Percentiles rank a stretch among this genome's conserved stretches.
Conservation (phyloP, 64 coral and sea anemone genomes). For the Dendrophyllia cribrosa region DNA sequence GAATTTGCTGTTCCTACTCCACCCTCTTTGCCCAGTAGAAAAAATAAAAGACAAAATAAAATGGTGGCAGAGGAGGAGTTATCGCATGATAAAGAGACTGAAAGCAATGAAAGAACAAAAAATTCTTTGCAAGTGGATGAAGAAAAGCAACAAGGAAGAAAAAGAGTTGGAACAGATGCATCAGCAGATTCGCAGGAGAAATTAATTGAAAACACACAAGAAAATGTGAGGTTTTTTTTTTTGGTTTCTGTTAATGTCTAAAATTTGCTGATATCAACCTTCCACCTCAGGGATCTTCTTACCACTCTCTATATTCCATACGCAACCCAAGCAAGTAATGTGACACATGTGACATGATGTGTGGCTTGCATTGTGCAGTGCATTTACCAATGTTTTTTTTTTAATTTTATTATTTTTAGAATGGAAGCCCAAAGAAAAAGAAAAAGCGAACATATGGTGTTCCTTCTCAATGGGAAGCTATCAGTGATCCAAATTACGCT, state of each 20-base stretch:
- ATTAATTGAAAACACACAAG: neutral
- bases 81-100: neutral
- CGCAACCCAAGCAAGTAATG: too few relatives aligned
- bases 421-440: conserved; percentile 61
- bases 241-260: neutral
- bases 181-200: neutral
- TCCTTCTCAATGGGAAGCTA: conserved; percentile 70
- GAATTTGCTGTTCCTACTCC: conserved; percentile 55
- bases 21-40: neutral
- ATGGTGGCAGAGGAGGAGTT: neutral
- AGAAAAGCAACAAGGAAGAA: neutral
- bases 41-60: neutral
- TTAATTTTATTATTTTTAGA: conserved; percentile 19
- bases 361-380: too few relatives aligned
- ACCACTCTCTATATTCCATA: too few relatives aligned
- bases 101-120: neutral
- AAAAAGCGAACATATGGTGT: conserved; percentile 67
- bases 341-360: too few relatives aligned
- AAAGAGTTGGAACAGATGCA: neutral
- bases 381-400: neutral
- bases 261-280: too few relatives aligned
- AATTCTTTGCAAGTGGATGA: neutral
- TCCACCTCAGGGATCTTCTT: too few relatives aligned
- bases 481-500: conserved; percentile 64
- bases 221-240: neutral